Evolutionary conservation across 53 echinoderm and acorn worm species (phyloP).

Genomic region (Pentamera pediparva): DNA sequence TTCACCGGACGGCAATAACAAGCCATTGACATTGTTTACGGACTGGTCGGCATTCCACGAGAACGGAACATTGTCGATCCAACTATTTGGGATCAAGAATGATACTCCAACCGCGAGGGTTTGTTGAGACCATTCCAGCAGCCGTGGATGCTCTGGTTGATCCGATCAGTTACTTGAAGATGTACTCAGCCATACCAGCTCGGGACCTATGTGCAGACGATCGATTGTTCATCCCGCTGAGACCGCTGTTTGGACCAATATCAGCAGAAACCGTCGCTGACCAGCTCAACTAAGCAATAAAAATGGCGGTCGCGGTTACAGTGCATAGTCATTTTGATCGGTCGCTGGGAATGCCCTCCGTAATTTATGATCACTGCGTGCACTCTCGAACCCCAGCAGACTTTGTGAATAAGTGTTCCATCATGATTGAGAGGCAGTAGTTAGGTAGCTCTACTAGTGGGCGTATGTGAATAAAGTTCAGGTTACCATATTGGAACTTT

Average conservation of each 20-base stretch:
- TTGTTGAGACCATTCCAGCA: slow-evolving; percentile 29
- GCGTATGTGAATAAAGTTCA: neutral
- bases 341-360: neutral
- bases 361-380: slow-evolving; percentile 2
- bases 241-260: neutral
- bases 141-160: slow-evolving; percentile 1
- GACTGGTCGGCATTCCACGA: slow-evolving; percentile 1
- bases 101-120: slow-evolving; percentile 39
- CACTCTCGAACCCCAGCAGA: neutral
- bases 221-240: neutral
- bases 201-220: neutral
- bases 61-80: slow-evolving; percentile 25
- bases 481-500: neutral
- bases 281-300: neutral
- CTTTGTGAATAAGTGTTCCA: slow-evolving; percentile 6
- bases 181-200: neutral
- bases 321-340: neutral
- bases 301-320: neutral
- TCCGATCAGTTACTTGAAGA: neutral
- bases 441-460: neutral
- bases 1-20: neutral
- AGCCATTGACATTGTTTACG: neutral
- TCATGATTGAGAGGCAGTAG: no score
- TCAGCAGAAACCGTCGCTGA: neutral
- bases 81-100: slow-evolving; percentile 44